Evolutionary conservation across 1,140 invertebrate genomes (phyloP).

Genomic region (Drosophila nebulosa): DNA sequence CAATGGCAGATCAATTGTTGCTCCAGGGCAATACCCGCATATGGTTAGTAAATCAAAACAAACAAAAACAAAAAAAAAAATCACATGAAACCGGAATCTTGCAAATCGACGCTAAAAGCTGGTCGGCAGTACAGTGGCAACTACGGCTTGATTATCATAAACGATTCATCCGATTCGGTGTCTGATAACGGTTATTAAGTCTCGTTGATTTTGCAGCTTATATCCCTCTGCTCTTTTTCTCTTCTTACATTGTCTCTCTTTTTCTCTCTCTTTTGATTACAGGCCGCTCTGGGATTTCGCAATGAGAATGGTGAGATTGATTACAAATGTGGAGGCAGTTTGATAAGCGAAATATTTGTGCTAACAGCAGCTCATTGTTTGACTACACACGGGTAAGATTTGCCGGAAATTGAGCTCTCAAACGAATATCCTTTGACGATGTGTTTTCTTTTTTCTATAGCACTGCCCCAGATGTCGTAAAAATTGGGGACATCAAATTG

Average conservation of each 20-base stretch:
- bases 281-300: conserved; percentile 55
- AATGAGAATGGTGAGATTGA: conserved; percentile 36
- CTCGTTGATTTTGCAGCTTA: too few species aligned
- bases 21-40: conserved; percentile 61
- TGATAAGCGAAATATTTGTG: conserved; percentile 71
- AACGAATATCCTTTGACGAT: not conserved
- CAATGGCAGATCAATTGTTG: conserved; percentile 58
- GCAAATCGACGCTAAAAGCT: conserved; percentile 9
- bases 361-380: conserved; percentile 60
- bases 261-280: not conserved
- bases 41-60: conserved; percentile 45
- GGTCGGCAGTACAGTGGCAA: conserved; percentile 17
- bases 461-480: conserved; percentile 42
- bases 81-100: conserved; percentile 41
- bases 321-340: conserved; percentile 71
- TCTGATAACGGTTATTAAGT: conserved; percentile 26
- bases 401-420: not conserved
- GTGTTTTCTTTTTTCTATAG: not conserved
- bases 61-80: conserved; percentile 5
- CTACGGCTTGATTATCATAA: conserved; percentile 14
- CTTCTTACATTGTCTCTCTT: not conserved
- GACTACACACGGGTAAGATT: conserved; percentile 46
- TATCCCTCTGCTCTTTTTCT: not conserved
- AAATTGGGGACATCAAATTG: conserved; percentile 58
- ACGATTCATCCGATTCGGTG: not conserved